Conservation (phyloP, 2,797 vertebrate species). For the Crocidura indochinensis region DNA sequence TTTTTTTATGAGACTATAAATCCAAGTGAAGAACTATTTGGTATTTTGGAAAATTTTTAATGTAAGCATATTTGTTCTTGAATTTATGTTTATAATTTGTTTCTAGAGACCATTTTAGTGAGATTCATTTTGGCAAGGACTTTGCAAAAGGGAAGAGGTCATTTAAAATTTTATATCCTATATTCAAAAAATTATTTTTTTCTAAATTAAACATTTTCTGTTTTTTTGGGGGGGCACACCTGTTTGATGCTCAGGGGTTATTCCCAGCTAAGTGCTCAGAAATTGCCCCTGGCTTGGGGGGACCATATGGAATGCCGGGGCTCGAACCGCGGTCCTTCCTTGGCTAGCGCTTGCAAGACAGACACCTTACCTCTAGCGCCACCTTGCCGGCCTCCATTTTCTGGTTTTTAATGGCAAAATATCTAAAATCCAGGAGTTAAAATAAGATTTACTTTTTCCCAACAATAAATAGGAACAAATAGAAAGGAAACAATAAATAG, state of each 20-base stretch:
- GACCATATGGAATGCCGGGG: too few species aligned
- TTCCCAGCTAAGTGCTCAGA: too few species aligned
- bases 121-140: slow-evolving; percentile 65
- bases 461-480: too few species aligned
- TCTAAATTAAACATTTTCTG: slow-evolving; percentile 53
- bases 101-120: slow-evolving; percentile 14
- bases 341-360: too few species aligned
- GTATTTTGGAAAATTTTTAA: slow-evolving; percentile 70
- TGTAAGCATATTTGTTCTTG: slow-evolving; percentile 74
- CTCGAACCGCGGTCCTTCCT: too few species aligned
- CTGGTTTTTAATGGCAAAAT: background rate
- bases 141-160: slow-evolving; percentile 50
- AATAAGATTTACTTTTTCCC: background rate
- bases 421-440: slow-evolving; percentile 35
- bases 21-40: slow-evolving; percentile 59
- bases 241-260: too few species aligned
- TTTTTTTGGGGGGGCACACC: too few species aligned
- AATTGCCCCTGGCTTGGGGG: too few species aligned
- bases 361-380: too few species aligned
- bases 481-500: too few species aligned
- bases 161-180: slow-evolving; percentile 65
- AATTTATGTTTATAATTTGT: slow-evolving; percentile 57
- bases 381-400: too few species aligned
- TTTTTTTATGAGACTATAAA: slow-evolving; percentile 78
- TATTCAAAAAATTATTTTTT: slow-evolving; percentile 61